Conservation (phyloP, 2,113 vertebrate species). For the Tetraodon nigroviridis region DNA sequence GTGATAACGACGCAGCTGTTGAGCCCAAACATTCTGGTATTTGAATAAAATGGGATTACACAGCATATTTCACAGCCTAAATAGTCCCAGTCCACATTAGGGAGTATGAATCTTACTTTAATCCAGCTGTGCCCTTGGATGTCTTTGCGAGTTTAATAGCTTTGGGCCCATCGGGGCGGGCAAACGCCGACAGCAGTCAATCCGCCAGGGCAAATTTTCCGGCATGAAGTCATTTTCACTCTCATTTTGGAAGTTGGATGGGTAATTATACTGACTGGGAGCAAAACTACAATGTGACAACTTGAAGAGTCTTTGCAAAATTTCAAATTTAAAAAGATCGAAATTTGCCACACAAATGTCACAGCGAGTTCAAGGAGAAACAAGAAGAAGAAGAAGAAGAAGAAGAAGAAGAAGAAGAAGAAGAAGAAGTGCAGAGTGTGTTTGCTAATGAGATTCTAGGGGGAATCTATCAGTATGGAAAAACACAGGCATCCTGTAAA, state of each 20-base stretch:
- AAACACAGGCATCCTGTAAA: neutral
- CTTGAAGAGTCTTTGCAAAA: slow-evolving; percentile 1
- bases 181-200: slow-evolving; percentile 34
- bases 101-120: slow-evolving; percentile 36
- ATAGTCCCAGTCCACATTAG: slow-evolving; percentile 12
- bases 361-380: too few relatives aligned
- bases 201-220: slow-evolving; percentile 14
- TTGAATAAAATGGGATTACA: slow-evolving; percentile 18
- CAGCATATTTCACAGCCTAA: slow-evolving; percentile 27
- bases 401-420: neutral
- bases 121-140: slow-evolving; percentile 53
- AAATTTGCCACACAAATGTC: neutral
- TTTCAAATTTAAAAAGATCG: slow-evolving; percentile 10
- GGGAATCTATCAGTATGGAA: slow-evolving; percentile 7
- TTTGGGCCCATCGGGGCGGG: slow-evolving; percentile 22
- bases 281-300: slow-evolving; percentile 17
- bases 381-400: slow-evolving; percentile 6
- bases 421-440: slow-evolving; percentile 4
- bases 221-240: slow-evolving; percentile 31
- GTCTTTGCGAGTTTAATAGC: slow-evolving; percentile 48
- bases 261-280: slow-evolving; percentile 40
- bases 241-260: slow-evolving; percentile 16
- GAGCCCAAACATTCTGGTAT: too few relatives aligned
- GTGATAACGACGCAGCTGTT: too few relatives aligned
- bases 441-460: neutral